Conservation (phyloP, 2,113 vertebrate species). For the Pungitius pungitius region DNA sequence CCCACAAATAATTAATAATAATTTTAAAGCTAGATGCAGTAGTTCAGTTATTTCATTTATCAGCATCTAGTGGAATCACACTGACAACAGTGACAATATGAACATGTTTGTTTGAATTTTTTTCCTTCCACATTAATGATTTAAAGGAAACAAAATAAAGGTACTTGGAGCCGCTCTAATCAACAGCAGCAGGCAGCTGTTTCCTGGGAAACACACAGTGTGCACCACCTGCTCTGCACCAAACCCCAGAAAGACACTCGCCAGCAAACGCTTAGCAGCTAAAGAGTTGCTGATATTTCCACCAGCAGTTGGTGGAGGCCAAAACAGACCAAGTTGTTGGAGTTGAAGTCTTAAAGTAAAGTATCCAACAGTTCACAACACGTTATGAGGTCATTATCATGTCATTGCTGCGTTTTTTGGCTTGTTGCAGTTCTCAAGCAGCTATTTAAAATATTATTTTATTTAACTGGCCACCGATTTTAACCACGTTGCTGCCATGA, state of each 20-base stretch:
- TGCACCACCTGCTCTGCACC: neutral
- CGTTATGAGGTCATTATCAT: neutral
- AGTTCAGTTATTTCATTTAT: neutral
- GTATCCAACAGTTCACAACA: neutral
- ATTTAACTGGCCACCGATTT: neutral
- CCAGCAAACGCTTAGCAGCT: neutral
- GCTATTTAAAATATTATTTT: neutral
- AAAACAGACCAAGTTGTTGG: neutral
- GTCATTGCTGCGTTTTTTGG: neutral
- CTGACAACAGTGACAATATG: neutral
- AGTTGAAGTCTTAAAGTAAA: neutral
- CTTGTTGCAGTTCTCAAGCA: neutral
- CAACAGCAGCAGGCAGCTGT: neutral
- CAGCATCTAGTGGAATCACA: neutral
- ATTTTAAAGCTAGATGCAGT: neutral
- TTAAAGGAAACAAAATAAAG: neutral
- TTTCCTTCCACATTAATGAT: neutral
- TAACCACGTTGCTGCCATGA: neutral
- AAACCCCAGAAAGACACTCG: neutral
- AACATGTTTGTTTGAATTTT: neutral
- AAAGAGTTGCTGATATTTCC: slow-evolving; percentile 1
- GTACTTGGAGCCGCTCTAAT: neutral
- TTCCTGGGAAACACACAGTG: neutral
- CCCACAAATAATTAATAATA: neutral
- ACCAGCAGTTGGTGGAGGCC: no score